Base-by-base conservation (phyloP, 2,888 invertebrate species). In the Eristalis intricaria region DNA sequence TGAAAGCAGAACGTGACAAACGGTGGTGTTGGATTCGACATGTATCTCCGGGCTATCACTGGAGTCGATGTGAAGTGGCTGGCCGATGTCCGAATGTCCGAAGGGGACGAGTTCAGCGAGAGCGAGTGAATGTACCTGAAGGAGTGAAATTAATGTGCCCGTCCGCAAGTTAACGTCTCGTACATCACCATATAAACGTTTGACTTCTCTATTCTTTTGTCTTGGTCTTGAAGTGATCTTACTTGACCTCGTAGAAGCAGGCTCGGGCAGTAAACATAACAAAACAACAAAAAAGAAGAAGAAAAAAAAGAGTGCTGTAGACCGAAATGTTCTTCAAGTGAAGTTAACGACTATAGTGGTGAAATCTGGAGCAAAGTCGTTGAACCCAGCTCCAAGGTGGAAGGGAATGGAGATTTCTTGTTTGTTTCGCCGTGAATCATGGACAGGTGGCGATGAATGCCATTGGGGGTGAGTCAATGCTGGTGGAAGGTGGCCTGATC, bases 321-420 rank as follows among this genome's bases (percentile, higher is more conserved):
- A 29, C 19, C 3, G 19, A 29, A 26, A 19, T 61, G 66, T 13
- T 43, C 65, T 78, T 73, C 43, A 69, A 61, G 61, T 58, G 56
- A 75, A 68, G 68, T 80, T 85, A 81, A 81, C 68, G 76, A 71
- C 40, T 68, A 63, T 40, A 68, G 81, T 74, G 77, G 85, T 70
- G 85, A 86, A 86, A 86, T 86, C 74, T 78, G 40, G 82, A 75
- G 64, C 74, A 82, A 78, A 82, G 85, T 78, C 82, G 65, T 82
- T 86, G 82, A 86, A 86, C 85, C 74, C 32, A 19, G 56, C 13
- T 71, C 43, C 32, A 43, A 40, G 65, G 43, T 15, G 29, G 40
- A 8, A 40, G 32, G 60, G 71, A 70, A 82, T 65, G 61, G 23
- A 50, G 65, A 63, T 56, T 29, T 58, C 63, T 32, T 63, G 35